These are phyloP conservation scores for Thymelicus lineola DNA, from an alignment of 2,888 invertebrate genomes.

Conservation along the genomic window DNA sequence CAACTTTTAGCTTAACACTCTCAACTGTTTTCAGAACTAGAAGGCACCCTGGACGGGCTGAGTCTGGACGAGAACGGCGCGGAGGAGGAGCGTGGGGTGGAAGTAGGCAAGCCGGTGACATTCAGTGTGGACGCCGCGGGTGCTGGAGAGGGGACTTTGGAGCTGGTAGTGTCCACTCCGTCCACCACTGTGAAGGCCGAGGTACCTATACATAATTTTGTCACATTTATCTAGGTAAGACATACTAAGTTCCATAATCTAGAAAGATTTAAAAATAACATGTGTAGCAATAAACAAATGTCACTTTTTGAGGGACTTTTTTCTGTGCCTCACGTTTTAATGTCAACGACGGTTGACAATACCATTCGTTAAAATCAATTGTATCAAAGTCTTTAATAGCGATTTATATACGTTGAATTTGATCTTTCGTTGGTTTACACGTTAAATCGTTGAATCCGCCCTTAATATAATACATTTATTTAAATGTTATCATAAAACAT, in stretches of 20 bases:
- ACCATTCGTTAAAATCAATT: no score
- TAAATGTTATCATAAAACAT: background rate
- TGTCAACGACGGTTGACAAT: no score
- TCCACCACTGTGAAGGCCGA: slow-evolving; percentile 95
- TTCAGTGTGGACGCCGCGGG: slow-evolving; percentile 97
- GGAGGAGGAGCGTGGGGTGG: slow-evolving; percentile 78
- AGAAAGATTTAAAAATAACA: no score
- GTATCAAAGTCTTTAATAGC: no score
- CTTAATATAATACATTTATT: background rate
- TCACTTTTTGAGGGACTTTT: no score
- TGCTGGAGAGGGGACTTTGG: slow-evolving; percentile 97
- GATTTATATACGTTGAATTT: no score
- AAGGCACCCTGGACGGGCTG: slow-evolving; percentile 79
- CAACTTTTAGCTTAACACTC: background rate
- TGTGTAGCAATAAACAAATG: no score
- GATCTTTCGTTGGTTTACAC: no score
- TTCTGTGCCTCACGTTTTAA: no score
- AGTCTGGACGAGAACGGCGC: slow-evolving; percentile 72
- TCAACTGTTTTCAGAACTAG: slow-evolving; percentile 64
- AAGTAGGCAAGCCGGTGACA: slow-evolving; percentile 94
- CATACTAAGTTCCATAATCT: no score
- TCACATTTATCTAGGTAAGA: no score
- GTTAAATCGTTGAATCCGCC: no score
- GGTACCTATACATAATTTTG: slow-evolving; percentile 72
- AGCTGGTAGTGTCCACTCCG: slow-evolving; percentile 95